phyloP scores from a whole-genome alignment of 2,797 vertebrate species.

The Ceyx erithaca region DNA sequence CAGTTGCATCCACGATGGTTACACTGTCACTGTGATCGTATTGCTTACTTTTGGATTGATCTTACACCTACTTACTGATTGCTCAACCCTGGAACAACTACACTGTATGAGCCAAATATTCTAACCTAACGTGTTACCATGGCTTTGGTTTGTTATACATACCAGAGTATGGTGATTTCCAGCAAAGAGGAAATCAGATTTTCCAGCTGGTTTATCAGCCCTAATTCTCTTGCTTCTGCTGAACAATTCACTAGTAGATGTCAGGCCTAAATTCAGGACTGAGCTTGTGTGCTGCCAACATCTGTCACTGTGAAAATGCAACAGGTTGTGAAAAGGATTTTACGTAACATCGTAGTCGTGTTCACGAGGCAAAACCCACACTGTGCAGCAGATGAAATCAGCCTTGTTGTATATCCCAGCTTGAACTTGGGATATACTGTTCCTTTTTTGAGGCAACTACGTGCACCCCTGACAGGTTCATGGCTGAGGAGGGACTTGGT shows the following conservation, averaged over 20 bases:
- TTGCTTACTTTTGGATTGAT: neutral
- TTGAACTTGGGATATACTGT: neutral
- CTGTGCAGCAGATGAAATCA: neutral
- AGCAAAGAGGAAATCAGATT: neutral
- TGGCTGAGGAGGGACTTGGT: neutral
- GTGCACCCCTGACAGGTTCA: neutral
- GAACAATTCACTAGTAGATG: neutral
- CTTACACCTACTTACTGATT: slow-evolving; percentile 25
- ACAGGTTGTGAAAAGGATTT: neutral
- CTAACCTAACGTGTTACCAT: neutral
- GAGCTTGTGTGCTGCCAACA: neutral
- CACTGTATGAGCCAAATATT: neutral
- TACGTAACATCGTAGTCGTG: neutral
- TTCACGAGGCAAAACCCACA: neutral
- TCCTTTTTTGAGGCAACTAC: neutral
- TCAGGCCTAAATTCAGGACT: neutral
- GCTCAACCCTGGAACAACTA: neutral
- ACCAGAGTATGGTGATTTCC: neutral
- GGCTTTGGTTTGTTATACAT: neutral
- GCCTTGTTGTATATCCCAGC: neutral
- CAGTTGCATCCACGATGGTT: neutral
- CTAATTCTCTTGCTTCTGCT: neutral
- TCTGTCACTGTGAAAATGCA: neutral
- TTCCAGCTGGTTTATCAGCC: neutral
- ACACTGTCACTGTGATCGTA: neutral